phyloP scores from a whole-genome alignment of 2,888 invertebrate genomes.

The Phengaris arion region DNA sequence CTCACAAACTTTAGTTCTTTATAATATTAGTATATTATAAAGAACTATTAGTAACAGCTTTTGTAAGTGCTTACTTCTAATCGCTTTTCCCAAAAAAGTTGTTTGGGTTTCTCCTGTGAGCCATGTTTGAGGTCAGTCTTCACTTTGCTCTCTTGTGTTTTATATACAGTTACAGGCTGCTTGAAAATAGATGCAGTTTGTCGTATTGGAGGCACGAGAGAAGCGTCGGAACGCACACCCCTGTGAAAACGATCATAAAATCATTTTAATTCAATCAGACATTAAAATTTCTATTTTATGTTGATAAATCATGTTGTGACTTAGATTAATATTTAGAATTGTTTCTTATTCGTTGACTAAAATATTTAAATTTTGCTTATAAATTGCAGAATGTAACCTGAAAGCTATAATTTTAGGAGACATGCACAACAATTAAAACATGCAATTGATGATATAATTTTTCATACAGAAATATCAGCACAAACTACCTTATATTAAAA shows the following conservation, averaged over 20 bases:
- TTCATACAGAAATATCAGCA: background rate
- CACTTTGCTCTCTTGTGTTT: constrained; percentile 94
- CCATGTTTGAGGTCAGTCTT: constrained; percentile 95
- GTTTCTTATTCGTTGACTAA: too few species aligned
- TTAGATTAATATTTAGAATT: background rate
- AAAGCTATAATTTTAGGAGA: background rate
- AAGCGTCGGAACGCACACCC: constrained; percentile 91
- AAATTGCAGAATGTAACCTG: background rate
- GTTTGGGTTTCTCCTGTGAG: constrained; percentile 94
- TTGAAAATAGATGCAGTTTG: constrained; percentile 99
- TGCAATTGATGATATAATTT: background rate
- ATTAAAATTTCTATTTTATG: background rate
- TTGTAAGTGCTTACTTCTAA: constrained; percentile 65
- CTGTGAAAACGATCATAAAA: constrained; percentile 64
- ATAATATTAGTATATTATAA: too few species aligned
- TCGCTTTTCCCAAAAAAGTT: constrained; percentile 91
- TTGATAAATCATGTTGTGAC: too few species aligned
- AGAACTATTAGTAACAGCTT: background rate
- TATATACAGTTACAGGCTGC: constrained; percentile 97
- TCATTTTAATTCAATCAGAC: constrained; percentile 11
- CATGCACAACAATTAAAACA: constrained; percentile 1
- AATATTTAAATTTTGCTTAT: too few species aligned
- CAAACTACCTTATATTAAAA: background rate
- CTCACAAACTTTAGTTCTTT: too few species aligned
- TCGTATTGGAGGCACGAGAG: constrained; percentile 95